Percentiles rank a stretch among this genome's conserved stretches.
Evolutionary conservation across 2,888 invertebrate species (phyloP).

Genomic region (Plebejus melissa): DNA sequence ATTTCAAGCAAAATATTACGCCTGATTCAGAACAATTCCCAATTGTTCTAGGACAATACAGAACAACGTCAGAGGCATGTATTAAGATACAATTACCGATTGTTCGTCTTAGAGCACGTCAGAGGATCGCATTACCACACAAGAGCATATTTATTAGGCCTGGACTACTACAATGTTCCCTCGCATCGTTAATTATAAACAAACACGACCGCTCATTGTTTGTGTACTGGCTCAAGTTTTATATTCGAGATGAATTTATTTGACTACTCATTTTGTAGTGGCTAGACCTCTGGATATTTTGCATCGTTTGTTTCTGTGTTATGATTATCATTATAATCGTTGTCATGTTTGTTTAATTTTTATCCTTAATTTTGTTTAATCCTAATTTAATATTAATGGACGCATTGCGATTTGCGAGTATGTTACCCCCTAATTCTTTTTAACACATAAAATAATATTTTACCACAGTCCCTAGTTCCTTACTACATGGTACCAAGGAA

Average conservation of each 20-base stretch:
- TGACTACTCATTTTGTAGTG: not conserved
- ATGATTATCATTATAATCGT: not conserved
- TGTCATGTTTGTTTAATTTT: not conserved
- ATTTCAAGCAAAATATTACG: conserved; percentile 15
- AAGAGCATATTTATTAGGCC: conserved; percentile 64
- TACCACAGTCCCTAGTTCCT: too few species aligned
- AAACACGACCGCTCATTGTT: conserved; percentile 53
- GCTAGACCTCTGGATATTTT: not conserved
- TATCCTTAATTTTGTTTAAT: not conserved
- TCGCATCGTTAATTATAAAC: conserved; percentile 71
- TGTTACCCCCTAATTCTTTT: too few species aligned
- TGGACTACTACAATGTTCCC: conserved; percentile 61
- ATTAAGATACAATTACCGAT: conserved; percentile 43
- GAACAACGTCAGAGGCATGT: conserved; percentile 22
- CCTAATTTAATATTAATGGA: not conserved
- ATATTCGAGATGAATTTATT: conserved; percentile 11
- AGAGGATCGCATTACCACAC: conserved; percentile 55
- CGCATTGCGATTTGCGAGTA: too few species aligned
- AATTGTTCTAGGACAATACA: conserved; percentile 26
- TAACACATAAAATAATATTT: too few species aligned
- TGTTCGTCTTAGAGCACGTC: conserved; percentile 45
- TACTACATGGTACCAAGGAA: too few species aligned
- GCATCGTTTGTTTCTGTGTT: not conserved
- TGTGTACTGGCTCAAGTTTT: conserved; percentile 35
- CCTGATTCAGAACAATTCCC: conserved; percentile 25